phyloP scores from a whole-genome alignment of 2,888 invertebrate genomes.

The Serrognathus titanus region DNA sequence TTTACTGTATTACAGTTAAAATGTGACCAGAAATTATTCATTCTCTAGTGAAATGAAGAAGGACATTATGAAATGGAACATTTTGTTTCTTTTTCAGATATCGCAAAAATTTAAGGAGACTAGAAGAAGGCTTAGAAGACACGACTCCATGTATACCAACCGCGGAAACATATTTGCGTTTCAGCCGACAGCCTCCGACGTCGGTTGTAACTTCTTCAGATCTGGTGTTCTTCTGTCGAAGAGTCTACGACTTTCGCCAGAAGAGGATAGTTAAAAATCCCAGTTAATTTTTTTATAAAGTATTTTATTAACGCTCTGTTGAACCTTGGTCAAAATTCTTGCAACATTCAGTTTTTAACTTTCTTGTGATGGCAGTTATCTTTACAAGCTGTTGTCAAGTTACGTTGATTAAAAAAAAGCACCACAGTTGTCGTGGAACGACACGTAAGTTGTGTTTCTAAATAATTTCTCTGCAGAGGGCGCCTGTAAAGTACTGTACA shows the following conservation, averaged over 20 bases:
- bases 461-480: no score
- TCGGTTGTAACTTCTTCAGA: conserved; percentile 68
- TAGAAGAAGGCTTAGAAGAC: conserved; percentile 72
- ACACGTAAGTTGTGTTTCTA: no score
- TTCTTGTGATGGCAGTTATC: no score
- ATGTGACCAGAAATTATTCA: no score
- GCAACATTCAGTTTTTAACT: no score
- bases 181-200: conserved; percentile 61
- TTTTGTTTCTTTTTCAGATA: conserved; percentile 58
- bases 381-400: no score
- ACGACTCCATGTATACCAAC: conserved; percentile 72
- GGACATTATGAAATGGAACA: not conserved
- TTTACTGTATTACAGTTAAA: no score
- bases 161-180: conserved; percentile 59
- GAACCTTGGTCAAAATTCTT: no score
- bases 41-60: no score
- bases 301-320: conserved; percentile 6
- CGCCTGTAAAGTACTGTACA: no score
- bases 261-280: conserved; percentile 63
- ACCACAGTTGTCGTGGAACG: no score
- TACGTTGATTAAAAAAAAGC: no score
- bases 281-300: conserved; percentile 36
- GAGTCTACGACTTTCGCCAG: conserved; percentile 91
- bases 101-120: conserved; percentile 73
- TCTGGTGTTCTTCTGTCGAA: conserved; percentile 90